phyloP scores from a whole-genome alignment of 2,888 invertebrate species.

The Drosophila paramelanica region DNA sequence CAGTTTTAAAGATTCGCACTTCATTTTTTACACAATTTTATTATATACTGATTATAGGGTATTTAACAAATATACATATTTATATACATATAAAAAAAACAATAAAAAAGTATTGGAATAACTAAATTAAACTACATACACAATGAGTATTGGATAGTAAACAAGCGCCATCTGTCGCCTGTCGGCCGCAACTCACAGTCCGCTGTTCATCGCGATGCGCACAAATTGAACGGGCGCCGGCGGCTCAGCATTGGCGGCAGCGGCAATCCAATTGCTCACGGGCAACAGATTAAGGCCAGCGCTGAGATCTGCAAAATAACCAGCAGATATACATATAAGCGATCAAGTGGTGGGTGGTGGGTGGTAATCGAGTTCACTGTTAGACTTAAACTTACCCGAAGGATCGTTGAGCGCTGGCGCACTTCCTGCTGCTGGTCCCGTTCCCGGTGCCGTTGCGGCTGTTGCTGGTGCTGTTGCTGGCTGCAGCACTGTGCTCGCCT shows the following conservation, averaged over 20 bases:
- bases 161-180: conserved; percentile 30
- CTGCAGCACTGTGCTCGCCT: conserved; percentile 24
- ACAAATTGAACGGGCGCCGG: conserved; percentile 71
- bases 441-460: not conserved
- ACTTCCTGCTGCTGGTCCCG: conserved; percentile 17
- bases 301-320: conserved; percentile 53
- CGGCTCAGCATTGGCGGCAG: conserved; percentile 68
- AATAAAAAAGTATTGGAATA: not conserved
- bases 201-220: conserved; percentile 75
- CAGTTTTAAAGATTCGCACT: not conserved
- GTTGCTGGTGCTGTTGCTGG: conserved; percentile 33
- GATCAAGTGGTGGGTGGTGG: too few relatives aligned
- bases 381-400: conserved; percentile 51
- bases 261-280: conserved; percentile 69
- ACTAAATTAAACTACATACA: conserved; percentile 15
- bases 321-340: not conserved
- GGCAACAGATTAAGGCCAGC: conserved; percentile 68
- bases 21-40: conserved; percentile 16
- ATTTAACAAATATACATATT: not conserved
- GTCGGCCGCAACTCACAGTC: conserved; percentile 50
- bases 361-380: too few relatives aligned
- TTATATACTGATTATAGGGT: conserved; percentile 13
- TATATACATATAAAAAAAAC: not conserved
- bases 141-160: not conserved
- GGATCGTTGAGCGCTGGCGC: conserved; percentile 53